Evolutionary conservation across 1,140 invertebrate genomes (phyloP), one percentile per base, ranked within the genome.

Genomic region (Bacillus rossius): DNA sequence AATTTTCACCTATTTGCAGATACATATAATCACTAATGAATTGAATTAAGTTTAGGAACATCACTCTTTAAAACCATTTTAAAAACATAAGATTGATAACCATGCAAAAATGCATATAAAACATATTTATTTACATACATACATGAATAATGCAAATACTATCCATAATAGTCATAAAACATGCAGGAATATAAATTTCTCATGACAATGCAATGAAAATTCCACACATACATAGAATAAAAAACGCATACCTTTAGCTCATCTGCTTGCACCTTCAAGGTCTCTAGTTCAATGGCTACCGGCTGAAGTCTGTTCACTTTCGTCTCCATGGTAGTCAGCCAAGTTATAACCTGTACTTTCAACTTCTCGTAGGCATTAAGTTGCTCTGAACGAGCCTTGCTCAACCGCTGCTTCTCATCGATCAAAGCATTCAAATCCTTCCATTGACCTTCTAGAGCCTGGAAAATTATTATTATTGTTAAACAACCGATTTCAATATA

Each of bases 271-370:
- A 82, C 81, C 61, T 87, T 89, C 14, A 96, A 76, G 42, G 86
- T 84, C 42, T 96, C 92, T 57, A 93, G 74, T 70, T 96, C 91
- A 14, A 96, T 81, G 8, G 92, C 92, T 0, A 95, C 89, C 1
- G 90, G 86, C 55, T 91, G 84, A 14, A 96, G 74, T 23, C 82
- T 79, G 68, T 80, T 75, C 0, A 91, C 79, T 65, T 81, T 82
- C 20, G 75, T 82, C 69, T 98, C 94, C 64, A 89, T 93, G 5
- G 75, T 80, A 13, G 79, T 84, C 13, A 98, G 77, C 94, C 94
- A 97, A 37, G 88, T 86, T 1, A 90, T 68, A 1, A 96, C 89
- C 70, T 94, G 87, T 61, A 88, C 85, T 61, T 89, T 84, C 7
- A 94, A 76, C 16, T 83, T 82, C 66, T 96, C 93, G 69, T 95